These are phyloP conservation scores for Ctenomys sociabilis DNA, from an alignment of 2,113 vertebrate species.

Conservation along the genomic window DNA sequence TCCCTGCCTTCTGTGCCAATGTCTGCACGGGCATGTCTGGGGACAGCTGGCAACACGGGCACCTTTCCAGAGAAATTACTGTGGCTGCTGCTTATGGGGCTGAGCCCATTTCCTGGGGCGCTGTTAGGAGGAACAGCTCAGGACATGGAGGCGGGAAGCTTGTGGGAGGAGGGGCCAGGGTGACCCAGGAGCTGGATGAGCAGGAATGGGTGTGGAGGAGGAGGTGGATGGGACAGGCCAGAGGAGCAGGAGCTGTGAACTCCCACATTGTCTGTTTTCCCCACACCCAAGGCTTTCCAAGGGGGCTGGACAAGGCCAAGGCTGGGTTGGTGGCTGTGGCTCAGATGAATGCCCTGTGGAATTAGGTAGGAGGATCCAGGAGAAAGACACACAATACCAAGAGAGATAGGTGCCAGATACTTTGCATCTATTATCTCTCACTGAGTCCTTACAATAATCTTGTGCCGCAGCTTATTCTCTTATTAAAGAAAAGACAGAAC, in stretches of 20 bases:
- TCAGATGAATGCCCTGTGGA: neutral
- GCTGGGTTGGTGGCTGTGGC: neutral
- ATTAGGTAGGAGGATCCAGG: neutral
- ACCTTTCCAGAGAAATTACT: conserved; percentile 44
- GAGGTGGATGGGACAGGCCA: neutral
- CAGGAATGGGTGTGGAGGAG: conserved; percentile 24
- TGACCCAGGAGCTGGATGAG: neutral
- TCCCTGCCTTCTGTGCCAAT: neutral
- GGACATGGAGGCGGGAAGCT: neutral
- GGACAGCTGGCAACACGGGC: conserved; percentile 21
- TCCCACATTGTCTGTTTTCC: neutral
- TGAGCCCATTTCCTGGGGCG: neutral
- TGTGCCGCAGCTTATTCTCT: neutral
- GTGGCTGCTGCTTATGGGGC: neutral
- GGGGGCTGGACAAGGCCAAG: neutral
- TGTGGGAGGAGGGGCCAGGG: neutral
- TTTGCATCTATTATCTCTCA: neutral
- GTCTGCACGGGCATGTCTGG: neutral
- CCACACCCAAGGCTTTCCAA: neutral
- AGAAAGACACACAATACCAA: neutral
- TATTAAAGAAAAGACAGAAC: neutral
- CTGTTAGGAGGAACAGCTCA: neutral
- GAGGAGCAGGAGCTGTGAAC: neutral
- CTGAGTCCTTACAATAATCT: neutral
- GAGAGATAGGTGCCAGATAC: neutral